Evolutionary conservation across 2,888 invertebrate genomes (phyloP), one percentile per base, ranked within the genome.

Genomic region (Philereme vetulata): DNA sequence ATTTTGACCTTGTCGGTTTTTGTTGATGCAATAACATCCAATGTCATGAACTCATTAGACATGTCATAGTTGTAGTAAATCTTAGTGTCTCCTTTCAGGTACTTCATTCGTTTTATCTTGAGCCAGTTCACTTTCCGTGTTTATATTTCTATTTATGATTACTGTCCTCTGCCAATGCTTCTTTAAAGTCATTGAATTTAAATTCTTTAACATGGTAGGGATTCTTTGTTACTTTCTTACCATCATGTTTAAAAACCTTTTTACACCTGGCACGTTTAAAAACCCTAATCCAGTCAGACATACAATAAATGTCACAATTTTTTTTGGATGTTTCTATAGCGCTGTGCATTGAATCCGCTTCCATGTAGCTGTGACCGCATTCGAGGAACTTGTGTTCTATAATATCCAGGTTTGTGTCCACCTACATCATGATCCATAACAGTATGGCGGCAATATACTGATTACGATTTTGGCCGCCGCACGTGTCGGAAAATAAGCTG

Each of bases 61-160:
- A 45, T 45, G 45, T 45, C 45, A 8, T 45, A 45, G 7, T 45
- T 45, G 9, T n/a, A 45, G 32, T 45, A 45, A 8, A 45, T 45
- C 21, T 32, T 45, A 3, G 6, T 32, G 7, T 45, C 45, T 21
- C 45, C 45, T 32, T 45, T 45, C 3, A 45, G 8, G 32, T 7
- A 45, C 7, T 7, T 45, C 32, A 45, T 3, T 8, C 45, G 45
- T 7, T 45, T 45, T 21, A 45, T 45, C 32, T 45, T 45, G 4
- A 45, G 6, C 44, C 45, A 32, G 5, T 45, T 21, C 32, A 32
- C 45, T 45, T n/a, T n/a, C n/a, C n/a, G n/a, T n/a, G n/a, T n/a
- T n/a, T n/a, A n/a, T n/a, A n/a, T n/a, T 32, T 21, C 4, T 7
- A 32, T 45, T 45, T 5, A 21, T 21, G 2, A 45, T 4, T 32